These are phyloP conservation scores for Camelus bactrianus DNA, from an alignment of 2,113 vertebrate genomes.

Conservation along the genomic window DNA sequence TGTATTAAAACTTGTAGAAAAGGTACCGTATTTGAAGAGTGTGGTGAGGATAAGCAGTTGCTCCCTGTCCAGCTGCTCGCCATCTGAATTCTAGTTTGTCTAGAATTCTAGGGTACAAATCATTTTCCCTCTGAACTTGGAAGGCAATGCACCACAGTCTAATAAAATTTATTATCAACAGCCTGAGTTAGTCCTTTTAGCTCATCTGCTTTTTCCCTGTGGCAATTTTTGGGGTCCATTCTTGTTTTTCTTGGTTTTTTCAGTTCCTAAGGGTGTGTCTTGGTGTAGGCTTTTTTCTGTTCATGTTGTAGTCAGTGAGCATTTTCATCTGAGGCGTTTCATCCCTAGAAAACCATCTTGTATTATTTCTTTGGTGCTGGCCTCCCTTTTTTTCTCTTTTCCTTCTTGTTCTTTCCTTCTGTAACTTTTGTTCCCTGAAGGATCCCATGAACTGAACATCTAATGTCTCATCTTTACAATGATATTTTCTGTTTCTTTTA, in stretches of 20 bases:
- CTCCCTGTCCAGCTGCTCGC: background rate
- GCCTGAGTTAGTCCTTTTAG: background rate
- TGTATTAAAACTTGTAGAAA: background rate
- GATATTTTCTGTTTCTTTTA: conserved; percentile 5
- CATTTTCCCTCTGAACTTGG: background rate
- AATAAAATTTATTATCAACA: background rate
- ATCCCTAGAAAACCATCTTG: background rate
- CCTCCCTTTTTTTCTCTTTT: background rate
- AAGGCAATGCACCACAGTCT: background rate
- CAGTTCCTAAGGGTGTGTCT: background rate
- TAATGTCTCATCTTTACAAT: background rate
- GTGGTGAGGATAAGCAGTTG: background rate
- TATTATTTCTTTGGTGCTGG: conserved; percentile 25
- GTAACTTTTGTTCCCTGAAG: background rate
- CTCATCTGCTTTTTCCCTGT: background rate
- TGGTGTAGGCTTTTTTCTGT: background rate
- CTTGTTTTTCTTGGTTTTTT: conserved; percentile 7
- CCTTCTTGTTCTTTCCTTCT: background rate
- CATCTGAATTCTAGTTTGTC: background rate
- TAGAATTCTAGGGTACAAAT: background rate
- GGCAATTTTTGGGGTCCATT: background rate
- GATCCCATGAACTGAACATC: background rate
- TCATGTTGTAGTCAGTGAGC: background rate
- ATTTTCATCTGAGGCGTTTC: background rate
- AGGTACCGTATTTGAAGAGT: background rate